These are phyloP conservation scores for Muschampia plurimacula DNA, from an alignment of 2,888 invertebrate genomes.

Conservation along the genomic window DNA sequence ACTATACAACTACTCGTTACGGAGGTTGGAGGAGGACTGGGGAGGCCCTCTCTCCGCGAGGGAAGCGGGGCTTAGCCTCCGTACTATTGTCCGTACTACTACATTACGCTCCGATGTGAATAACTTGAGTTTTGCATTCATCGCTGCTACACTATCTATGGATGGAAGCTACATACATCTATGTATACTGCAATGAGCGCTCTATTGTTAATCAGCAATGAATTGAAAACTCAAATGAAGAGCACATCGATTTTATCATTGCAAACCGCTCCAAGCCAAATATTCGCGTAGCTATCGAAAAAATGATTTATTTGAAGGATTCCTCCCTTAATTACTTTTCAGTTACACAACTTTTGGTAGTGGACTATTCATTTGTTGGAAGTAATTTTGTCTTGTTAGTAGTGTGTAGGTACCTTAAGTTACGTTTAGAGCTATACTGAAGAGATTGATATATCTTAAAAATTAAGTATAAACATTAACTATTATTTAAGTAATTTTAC, in stretches of 20 bases:
- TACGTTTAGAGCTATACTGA: no score
- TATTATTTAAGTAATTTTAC: neutral
- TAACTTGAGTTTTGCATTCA: slow-evolving; percentile 66
- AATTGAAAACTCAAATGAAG: slow-evolving; percentile 19
- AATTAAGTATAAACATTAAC: no score
- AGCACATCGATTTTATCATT: slow-evolving; percentile 17
- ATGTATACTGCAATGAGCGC: slow-evolving; percentile 15
- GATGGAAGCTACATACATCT: neutral
- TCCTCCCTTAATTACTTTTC: slow-evolving; percentile 30
- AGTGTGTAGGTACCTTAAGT: neutral
- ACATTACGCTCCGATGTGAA: slow-evolving; percentile 48
- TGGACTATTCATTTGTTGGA: neutral
- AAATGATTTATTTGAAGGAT: slow-evolving; percentile 29
- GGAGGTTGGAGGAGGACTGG: slow-evolving; percentile 73
- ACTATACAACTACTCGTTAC: slow-evolving; percentile 55
- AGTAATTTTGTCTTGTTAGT: neutral
- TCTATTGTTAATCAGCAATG: slow-evolving; percentile 24
- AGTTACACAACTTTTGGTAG: slow-evolving; percentile 5
- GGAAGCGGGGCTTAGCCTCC: slow-evolving; percentile 70
- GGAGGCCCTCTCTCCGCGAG: slow-evolving; percentile 64
- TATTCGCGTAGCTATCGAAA: slow-evolving; percentile 13
- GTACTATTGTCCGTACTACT: slow-evolving; percentile 51
- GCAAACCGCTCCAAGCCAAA: neutral
- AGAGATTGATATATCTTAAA: no score
- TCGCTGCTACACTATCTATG: slow-evolving; percentile 50